Percentiles rank a stretch among this genome's conserved stretches.
phyloP scores from a whole-genome alignment of 2,888 invertebrate genomes.

The Pyrrhosoma nymphula region DNA sequence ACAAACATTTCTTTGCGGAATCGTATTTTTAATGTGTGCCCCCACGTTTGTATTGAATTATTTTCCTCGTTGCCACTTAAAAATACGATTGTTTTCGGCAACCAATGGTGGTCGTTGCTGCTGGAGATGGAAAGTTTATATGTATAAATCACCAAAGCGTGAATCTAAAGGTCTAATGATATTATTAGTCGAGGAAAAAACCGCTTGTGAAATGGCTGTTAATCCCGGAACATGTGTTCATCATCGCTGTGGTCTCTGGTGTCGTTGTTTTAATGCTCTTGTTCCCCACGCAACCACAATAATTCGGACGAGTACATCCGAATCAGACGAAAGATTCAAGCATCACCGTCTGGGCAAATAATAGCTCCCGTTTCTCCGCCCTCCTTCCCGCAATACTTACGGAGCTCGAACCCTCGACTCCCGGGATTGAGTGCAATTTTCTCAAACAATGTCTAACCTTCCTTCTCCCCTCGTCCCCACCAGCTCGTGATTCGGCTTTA shows the following conservation, averaged over 20 bases:
- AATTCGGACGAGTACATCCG: neutral
- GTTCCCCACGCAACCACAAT: neutral
- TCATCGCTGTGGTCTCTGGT: neutral
- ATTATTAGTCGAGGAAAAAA: too few species aligned
- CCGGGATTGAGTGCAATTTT: neutral
- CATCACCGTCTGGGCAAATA: neutral
- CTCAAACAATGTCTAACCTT: neutral
- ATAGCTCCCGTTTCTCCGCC: neutral
- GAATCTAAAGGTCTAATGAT: too few species aligned
- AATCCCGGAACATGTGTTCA: neutral
- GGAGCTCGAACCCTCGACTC: neutral
- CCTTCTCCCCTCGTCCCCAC: neutral
- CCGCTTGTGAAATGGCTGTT: neutral
- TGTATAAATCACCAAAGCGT: too few species aligned
- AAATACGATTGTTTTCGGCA: too few species aligned
- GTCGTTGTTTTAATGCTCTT: neutral
- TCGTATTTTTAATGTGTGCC: too few species aligned
- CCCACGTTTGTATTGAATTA: too few species aligned
- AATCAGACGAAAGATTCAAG: neutral
- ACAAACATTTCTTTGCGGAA: too few species aligned
- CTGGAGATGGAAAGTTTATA: too few species aligned
- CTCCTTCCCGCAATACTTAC: neutral
- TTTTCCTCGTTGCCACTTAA: too few species aligned
- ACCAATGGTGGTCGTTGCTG: too few species aligned
- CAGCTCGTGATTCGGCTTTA: neutral